Conservation (phyloP, 1,140 invertebrate genomes). For the Zaprionus gabonicus region DNA sequence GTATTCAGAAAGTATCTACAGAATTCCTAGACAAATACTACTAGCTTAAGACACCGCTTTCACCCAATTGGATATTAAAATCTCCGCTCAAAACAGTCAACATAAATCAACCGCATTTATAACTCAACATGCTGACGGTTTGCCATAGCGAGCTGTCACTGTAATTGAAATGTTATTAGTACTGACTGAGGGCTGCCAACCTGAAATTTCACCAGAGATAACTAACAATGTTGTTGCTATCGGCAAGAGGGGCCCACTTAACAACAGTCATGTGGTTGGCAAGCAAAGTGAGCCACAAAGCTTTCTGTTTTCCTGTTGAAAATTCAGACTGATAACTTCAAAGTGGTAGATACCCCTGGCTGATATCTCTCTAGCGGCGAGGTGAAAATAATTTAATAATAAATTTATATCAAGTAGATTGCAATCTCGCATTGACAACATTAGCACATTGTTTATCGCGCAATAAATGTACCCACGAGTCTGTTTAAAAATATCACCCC, state of each 20-base stretch:
- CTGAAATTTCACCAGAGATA: slow-evolving; percentile 37
- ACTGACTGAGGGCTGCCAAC: slow-evolving; percentile 13
- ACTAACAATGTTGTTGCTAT: background rate
- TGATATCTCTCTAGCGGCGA: slow-evolving; percentile 27
- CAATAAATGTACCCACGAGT: slow-evolving; percentile 8
- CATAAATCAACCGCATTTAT: background rate
- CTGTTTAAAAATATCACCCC: slow-evolving; percentile 26
- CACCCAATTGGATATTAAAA: background rate
- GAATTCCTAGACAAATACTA: background rate
- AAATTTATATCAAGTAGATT: slow-evolving; percentile 35
- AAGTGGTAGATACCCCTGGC: slow-evolving; percentile 14
- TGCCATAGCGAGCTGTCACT: slow-evolving; percentile 5
- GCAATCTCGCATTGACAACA: slow-evolving; percentile 29
- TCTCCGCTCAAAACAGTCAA: background rate
- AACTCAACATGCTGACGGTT: background rate
- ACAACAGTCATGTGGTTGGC: slow-evolving; percentile 17
- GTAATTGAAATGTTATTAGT: background rate
- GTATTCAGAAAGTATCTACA: background rate
- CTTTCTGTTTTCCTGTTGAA: slow-evolving; percentile 16
- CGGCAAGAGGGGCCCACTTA: background rate
- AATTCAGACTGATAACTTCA: slow-evolving; percentile 48
- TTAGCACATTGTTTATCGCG: slow-evolving; percentile 32
- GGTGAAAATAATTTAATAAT: slow-evolving; percentile 12
- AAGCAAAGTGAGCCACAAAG: slow-evolving; percentile 9
- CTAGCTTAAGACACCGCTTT: background rate